Evolutionary conservation across 2,797 vertebrate genomes (phyloP).

Genomic region (Rhyacichthys aspro): DNA sequence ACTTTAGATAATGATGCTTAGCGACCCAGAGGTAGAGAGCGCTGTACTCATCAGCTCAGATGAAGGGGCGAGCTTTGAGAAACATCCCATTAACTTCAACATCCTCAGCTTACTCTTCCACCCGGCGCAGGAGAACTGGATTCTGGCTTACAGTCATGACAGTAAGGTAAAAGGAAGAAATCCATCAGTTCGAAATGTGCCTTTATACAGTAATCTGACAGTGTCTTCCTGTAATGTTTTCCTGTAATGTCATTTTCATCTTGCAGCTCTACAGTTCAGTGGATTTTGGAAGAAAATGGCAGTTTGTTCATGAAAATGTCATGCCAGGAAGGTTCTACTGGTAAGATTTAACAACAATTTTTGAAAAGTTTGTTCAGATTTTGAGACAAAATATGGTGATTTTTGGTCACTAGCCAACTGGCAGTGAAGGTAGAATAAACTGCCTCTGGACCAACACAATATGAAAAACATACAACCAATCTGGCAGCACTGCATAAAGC

Average conservation of each 20-base stretch:
- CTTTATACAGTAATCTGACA: neutral
- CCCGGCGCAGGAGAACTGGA: slow-evolving; percentile 93
- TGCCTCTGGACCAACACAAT: too few relatives aligned
- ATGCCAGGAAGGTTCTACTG: slow-evolving; percentile 97
- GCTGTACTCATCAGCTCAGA: slow-evolving; percentile 95
- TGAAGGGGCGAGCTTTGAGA: slow-evolving; percentile 95
- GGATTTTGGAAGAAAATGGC: slow-evolving; percentile 96
- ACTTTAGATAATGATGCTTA: slow-evolving; percentile 95
- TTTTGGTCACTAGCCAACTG: too few relatives aligned
- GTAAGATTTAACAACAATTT: slow-evolving; percentile 75
- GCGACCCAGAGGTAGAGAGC: slow-evolving; percentile 94
- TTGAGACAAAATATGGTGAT: neutral
- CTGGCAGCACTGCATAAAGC: too few relatives aligned
- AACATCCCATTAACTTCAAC: slow-evolving; percentile 91
- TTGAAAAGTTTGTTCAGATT: neutral
- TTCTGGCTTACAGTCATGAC: slow-evolving; percentile 94
- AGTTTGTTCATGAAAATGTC: slow-evolving; percentile 91
- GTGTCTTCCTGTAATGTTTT: neutral
- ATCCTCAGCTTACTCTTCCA: slow-evolving; percentile 96
- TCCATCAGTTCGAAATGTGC: neutral
- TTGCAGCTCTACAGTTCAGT: slow-evolving; percentile 93
- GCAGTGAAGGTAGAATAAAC: too few relatives aligned
- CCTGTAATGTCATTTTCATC: slow-evolving; percentile 35
- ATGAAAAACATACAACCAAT: too few relatives aligned
- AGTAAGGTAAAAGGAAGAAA: slow-evolving; percentile 84